Evolutionary conservation across 2,797 vertebrate species (phyloP), one percentile per base, ranked within the genome.

Genomic region (Phoebastria nigripes): DNA sequence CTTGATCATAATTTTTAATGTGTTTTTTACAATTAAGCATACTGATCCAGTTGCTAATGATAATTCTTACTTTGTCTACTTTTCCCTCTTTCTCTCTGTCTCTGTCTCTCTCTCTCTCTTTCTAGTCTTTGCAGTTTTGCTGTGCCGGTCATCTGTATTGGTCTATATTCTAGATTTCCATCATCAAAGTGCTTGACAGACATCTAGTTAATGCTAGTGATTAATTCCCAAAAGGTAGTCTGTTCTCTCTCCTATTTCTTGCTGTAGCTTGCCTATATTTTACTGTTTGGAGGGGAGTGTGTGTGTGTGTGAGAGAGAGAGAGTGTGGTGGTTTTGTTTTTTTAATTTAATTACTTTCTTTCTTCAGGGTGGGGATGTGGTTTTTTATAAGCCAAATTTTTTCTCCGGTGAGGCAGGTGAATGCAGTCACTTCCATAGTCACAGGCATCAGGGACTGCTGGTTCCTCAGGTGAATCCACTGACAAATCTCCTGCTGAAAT

Each of bases 201-300:
- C 94, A 95, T 87, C 93, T 96, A 96, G 87, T 96, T 97, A 93
- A 95, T 85, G 47, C 79, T 92, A 97, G 89, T 88, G 89, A 92
- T 96, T 94, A 93, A 92, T 96, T 86, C 69, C 82, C 70, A 79
- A 86, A 94, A 97, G 94, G 90, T 96, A 97, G 93, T 83, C 58
- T 72, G 56, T 86, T 93, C 84, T 95, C 76, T 93, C 78, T 95
- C 87, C 88, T 94, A 35, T 92, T 95, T 96, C 79, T 94, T 87
- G 33, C 54, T 89, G 54, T 87, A 89, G 54, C 47, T 91, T 91
- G n/a, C 74, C 35, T 94, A 1, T 89, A 39, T 81, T 93, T 95
- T 86, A 62, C 65, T 82, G 9, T 79, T 70, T 47, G 66, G 55
- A n/a, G 11, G 19, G 44, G 44, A 3, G 19, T 21, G 19, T n/a